Percentiles rank a stretch among this genome's conserved stretches.
These are phyloP conservation scores for Dynastes grantii DNA, from an alignment of 2,888 invertebrate genomes.

Conservation along the genomic window DNA sequence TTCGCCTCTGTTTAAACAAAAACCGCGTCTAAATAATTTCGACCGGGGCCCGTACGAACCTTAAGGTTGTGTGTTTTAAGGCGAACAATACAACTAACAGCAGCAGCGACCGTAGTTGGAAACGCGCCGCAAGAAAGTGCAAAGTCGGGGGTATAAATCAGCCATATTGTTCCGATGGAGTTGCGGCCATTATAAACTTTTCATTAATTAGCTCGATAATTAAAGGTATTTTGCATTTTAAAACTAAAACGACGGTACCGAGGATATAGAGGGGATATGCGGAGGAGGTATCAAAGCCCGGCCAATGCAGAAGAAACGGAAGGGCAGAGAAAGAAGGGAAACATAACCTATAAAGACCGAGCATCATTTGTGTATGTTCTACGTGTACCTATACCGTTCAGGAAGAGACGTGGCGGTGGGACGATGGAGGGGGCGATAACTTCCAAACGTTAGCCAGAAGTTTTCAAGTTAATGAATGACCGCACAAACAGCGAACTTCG, in stretches of 20 bases:
- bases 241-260: constrained; percentile 55
- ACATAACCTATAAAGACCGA: constrained; percentile 37
- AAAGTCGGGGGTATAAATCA: constrained; percentile 57
- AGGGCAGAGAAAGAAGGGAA: constrained; percentile 54
- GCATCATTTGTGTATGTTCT: constrained; percentile 36
- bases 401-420: constrained; percentile 49
- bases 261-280: background rate
- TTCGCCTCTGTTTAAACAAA: constrained; percentile 35
- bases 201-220: constrained; percentile 63
- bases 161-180: constrained; percentile 59
- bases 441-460: constrained; percentile 57
- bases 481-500: constrained; percentile 67
- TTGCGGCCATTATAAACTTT: constrained; percentile 59
- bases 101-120: constrained; percentile 16
- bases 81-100: constrained; percentile 28
- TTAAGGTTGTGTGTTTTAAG: constrained; percentile 20
- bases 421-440: constrained; percentile 55
- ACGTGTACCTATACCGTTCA: constrained; percentile 15
- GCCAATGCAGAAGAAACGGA: constrained; percentile 51
- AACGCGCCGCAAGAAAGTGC: constrained; percentile 44
- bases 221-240: constrained; percentile 62
- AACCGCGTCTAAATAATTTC: constrained; percentile 37
- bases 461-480: constrained; percentile 70
- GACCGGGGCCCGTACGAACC: constrained; percentile 17
- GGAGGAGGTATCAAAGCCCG: background rate